Conservation (phyloP, 1,140 invertebrate genomes). For the Amphibalanus amphitrite region DNA sequence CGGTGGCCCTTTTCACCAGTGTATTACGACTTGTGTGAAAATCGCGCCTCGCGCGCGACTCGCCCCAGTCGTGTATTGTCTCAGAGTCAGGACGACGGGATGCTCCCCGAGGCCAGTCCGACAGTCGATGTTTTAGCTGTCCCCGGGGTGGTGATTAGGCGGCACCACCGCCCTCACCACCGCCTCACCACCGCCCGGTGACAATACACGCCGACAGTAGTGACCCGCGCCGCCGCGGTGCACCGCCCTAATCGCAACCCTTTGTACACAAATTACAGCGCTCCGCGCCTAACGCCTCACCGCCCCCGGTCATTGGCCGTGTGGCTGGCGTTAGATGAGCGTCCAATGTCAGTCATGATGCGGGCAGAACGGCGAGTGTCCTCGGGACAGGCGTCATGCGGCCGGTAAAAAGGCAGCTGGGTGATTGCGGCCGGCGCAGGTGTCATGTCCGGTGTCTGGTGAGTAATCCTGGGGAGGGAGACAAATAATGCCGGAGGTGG, state of each 20-base stretch:
- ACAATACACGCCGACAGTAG: neutral
- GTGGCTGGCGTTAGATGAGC: neutral
- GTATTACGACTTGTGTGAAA: neutral
- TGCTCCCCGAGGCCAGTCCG: neutral
- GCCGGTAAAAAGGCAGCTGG: neutral
- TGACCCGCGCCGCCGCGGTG: neutral
- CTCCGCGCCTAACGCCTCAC: neutral
- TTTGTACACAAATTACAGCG: neutral
- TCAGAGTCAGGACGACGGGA: too few species aligned
- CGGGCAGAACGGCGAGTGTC: neutral
- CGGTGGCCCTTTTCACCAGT: too few species aligned
- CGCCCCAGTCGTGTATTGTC: too few species aligned
- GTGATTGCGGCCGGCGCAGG: neutral
- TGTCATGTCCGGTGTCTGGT: neutral
- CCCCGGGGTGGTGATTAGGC: neutral
- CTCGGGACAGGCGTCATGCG: neutral
- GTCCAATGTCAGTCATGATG: neutral
- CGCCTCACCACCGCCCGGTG: too few species aligned
- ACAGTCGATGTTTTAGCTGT: neutral
- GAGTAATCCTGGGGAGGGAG: too few species aligned
- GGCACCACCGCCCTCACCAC: too few species aligned
- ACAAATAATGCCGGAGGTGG: too few species aligned
- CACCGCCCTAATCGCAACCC: neutral
- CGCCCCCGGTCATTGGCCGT: neutral
- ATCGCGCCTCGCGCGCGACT: neutral